Conservation (phyloP, 2,888 invertebrate genomes). For the Gymnoscelis rufifasciata region DNA sequence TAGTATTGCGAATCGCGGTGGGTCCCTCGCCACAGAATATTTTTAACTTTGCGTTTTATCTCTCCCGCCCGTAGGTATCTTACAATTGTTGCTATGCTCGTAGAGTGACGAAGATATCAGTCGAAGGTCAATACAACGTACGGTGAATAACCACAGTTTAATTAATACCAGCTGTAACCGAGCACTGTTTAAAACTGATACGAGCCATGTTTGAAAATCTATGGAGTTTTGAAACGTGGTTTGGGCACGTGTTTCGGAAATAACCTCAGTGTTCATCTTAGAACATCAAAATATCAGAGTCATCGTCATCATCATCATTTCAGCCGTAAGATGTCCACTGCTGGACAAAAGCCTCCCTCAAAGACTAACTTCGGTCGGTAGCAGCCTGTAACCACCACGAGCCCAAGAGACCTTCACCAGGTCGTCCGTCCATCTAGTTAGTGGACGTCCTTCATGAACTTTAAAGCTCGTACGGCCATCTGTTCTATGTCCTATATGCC, state of each 20-base stretch:
- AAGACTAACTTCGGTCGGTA: no score
- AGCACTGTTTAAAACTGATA: conserved; percentile 1
- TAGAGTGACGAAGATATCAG: conserved; percentile 17
- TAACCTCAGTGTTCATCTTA: background rate
- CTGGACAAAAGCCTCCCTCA: no score
- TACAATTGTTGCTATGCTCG: conserved; percentile 26
- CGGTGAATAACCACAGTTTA: conserved; percentile 13
- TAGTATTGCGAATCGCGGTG: conserved; percentile 14
- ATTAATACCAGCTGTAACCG: conserved; percentile 10
- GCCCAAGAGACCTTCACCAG: no score
- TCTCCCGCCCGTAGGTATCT: conserved; percentile 17
- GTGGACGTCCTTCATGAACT: no score
- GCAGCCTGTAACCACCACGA: no score
- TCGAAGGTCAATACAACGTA: conserved; percentile 27
- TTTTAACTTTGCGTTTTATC: conserved; percentile 14
- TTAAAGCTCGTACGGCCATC: no score
- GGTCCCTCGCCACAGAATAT: conserved; percentile 10
- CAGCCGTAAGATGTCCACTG: no score
- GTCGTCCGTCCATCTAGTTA: no score
- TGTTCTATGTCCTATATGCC: no score
- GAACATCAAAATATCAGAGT: no score
- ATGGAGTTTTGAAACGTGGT: background rate
- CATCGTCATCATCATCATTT: no score
- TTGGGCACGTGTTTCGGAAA: conserved; percentile 1
- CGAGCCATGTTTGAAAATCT: background rate